A percentile compares a stretch with the other conserved stretches of the same genome.
phyloP scores from a whole-genome alignment of 2,797 vertebrate genomes.

The Natrix natrix region DNA sequence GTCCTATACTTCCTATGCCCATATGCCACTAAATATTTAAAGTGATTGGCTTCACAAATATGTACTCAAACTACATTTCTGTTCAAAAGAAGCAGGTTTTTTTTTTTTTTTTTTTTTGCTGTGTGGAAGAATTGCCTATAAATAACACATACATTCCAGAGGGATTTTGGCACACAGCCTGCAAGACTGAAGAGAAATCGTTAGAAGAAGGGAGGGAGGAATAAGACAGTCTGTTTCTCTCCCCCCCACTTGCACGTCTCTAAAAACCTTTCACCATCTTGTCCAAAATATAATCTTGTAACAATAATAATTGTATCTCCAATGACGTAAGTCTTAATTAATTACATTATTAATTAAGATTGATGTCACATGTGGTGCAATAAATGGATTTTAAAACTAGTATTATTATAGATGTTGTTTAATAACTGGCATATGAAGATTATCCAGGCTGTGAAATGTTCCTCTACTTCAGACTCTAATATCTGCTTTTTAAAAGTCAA shows the following conservation, averaged over 20 bases:
- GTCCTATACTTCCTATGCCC: conserved; percentile 40
- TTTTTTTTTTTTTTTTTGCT: conserved; percentile 37
- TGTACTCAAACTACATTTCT: conserved; percentile 57
- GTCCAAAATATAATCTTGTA: neutral
- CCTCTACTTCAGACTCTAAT: neutral
- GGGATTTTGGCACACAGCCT: conserved; percentile 34
- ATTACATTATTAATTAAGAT: conserved; percentile 10
- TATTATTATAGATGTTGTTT: conserved; percentile 10
- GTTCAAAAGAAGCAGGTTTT: conserved; percentile 28
- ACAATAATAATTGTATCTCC: conserved; percentile 5
- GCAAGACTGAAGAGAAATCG: conserved; percentile 6
- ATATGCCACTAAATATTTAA: conserved; percentile 59
- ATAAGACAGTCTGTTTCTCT: conserved; percentile 20
- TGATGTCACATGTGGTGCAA: neutral
- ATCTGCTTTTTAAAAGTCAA: neutral
- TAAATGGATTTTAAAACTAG: conserved; percentile 27
- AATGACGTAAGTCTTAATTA: neutral
- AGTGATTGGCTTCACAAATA: conserved; percentile 46
- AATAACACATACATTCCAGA: conserved; percentile 43
- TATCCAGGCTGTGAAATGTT: neutral
- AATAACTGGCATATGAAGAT: neutral
- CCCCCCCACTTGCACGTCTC: neutral
- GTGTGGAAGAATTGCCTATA: conserved; percentile 52
- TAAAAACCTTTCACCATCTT: neutral
- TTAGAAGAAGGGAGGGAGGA: conserved; percentile 25